Conservation (phyloP, 1,140 invertebrate genomes). For the Saccostrea glomerata region DNA sequence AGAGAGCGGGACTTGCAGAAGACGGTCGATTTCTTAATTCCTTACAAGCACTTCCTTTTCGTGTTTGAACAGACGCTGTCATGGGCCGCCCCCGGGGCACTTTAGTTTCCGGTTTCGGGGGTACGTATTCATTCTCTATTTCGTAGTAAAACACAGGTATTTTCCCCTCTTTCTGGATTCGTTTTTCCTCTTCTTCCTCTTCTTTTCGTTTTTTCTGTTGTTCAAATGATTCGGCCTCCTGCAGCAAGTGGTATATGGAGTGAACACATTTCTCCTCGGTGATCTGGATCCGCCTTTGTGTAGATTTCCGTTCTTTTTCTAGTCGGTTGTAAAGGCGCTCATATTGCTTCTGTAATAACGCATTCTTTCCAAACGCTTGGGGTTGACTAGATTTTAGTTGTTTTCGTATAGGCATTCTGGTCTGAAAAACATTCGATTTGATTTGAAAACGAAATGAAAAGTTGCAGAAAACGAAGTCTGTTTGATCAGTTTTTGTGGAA, state of each 20-base stretch:
- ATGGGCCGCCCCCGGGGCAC: constrained; percentile 33
- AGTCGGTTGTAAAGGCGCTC: constrained; percentile 39
- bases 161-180: background rate
- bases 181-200: constrained; percentile 10
- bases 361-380: constrained; percentile 44
- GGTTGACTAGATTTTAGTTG: constrained; percentile 40
- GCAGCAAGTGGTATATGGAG: constrained; percentile 39
- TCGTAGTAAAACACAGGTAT: constrained; percentile 5
- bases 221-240: constrained; percentile 50
- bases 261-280: constrained; percentile 48
- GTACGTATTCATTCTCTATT: constrained; percentile 19
- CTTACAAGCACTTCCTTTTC: background rate
- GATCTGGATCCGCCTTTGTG: constrained; percentile 30
- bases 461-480: too few species aligned
- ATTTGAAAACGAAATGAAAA: background rate
- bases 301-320: constrained; percentile 38
- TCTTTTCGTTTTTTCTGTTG: constrained; percentile 20
- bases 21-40: constrained; percentile 27
- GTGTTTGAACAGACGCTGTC: constrained; percentile 36
- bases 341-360: constrained; percentile 50
- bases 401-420: constrained; percentile 31
- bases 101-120: background rate
- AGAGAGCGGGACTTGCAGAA: constrained; percentile 38
- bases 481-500: background rate
- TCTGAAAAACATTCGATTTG: constrained; percentile 26